Evolutionary conservation across 2,797 vertebrate genomes (phyloP).

Genomic region (Spea hammondii): DNA sequence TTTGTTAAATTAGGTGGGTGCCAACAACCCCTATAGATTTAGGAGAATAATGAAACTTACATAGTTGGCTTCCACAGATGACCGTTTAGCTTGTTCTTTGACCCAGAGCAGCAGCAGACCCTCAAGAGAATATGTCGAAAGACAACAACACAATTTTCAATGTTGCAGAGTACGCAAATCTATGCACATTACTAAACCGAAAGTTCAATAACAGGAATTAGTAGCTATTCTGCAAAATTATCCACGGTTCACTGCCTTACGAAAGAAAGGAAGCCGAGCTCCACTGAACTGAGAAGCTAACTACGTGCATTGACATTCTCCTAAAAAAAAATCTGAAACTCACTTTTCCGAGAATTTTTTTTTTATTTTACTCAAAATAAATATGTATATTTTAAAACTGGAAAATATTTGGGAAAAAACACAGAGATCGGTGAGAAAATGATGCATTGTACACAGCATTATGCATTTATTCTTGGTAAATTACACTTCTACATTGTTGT

Average conservation of each 20-base stretch:
- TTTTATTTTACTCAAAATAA: not conserved
- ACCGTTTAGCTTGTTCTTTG: conserved; percentile 32
- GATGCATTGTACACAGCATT: not conserved
- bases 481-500: not conserved
- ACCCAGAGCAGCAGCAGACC: conserved; percentile 6
- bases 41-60: not conserved
- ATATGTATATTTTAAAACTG: not conserved
- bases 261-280: conserved; percentile 38
- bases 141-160: conserved; percentile 29
- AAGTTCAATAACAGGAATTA: conserved; percentile 39
- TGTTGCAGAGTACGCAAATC: conserved; percentile 28
- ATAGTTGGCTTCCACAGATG: conserved; percentile 23
- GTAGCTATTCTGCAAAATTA: conserved; percentile 33
- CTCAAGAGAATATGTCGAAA: not conserved
- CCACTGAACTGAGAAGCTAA: conserved; percentile 23
- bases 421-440: not conserved
- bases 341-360: not conserved
- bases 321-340: conserved; percentile 9
- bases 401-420: not conserved
- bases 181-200: conserved; percentile 37
- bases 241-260: conserved; percentile 25
- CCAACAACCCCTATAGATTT: no score
- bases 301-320: conserved; percentile 8
- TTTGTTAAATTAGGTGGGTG: not conserved
- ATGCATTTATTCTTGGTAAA: not conserved